Evolutionary conservation across 2,113 vertebrate genomes (phyloP).

Genomic region (Corvus hawaiiensis): DNA sequence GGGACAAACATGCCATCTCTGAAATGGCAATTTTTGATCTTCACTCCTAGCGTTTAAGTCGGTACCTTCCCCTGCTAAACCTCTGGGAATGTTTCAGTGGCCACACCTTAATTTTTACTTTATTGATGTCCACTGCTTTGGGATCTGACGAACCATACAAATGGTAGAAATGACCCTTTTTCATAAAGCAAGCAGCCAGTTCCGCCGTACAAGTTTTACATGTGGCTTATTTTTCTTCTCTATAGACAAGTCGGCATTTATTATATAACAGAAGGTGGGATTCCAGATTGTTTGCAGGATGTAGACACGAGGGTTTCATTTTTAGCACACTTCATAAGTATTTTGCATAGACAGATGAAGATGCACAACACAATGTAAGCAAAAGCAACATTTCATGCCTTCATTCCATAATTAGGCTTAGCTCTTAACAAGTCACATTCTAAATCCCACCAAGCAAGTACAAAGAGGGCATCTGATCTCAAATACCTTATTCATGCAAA

Average conservation of each 20-base stretch:
- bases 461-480: conserved; percentile 52
- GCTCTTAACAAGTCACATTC: conserved; percentile 54
- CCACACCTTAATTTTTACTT: not conserved
- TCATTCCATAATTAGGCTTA: conserved; percentile 45
- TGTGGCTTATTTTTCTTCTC: not conserved
- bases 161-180: not conserved
- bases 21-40: not conserved
- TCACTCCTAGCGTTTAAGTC: not conserved
- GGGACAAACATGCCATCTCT: not conserved
- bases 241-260: not conserved
- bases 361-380: conserved; percentile 14
- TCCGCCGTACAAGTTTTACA: not conserved
- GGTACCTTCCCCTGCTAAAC: not conserved
- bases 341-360: conserved; percentile 52
- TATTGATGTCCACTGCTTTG: not conserved
- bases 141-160: not conserved
- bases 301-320: conserved; percentile 39
- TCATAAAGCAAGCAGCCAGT: not conserved
- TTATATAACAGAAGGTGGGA: conserved; percentile 40
- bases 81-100: not conserved
- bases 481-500: conserved; percentile 69
- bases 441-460: conserved; percentile 51
- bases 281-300: conserved; percentile 51
- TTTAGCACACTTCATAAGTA: conserved; percentile 31
- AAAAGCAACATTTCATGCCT: conserved; percentile 51